Evolutionary conservation across 2,797 vertebrate genomes (phyloP).

Genomic region (Macroramphosus scolopax): DNA sequence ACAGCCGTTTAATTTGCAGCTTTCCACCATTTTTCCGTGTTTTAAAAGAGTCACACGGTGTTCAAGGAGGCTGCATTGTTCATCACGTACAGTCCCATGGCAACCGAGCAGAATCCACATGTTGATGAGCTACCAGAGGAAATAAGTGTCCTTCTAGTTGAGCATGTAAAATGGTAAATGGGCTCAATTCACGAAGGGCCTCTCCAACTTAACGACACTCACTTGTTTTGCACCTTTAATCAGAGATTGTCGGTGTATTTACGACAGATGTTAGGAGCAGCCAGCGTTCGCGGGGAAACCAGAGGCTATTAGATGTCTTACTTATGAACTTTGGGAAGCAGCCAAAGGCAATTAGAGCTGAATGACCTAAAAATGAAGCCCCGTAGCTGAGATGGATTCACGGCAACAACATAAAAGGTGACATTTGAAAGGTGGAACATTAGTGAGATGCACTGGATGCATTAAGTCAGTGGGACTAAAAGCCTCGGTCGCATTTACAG

Average conservation of each 20-base stretch:
- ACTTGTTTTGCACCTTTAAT: no score
- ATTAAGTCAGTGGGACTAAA: conserved; percentile 72
- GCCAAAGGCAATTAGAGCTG: conserved; percentile 46
- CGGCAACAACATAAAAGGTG: conserved; percentile 67
- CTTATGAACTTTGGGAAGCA: conserved; percentile 42
- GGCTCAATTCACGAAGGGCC: no score
- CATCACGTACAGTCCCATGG: neutral
- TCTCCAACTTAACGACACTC: no score
- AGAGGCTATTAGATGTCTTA: conserved; percentile 8
- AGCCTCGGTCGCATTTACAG: conserved; percentile 75
- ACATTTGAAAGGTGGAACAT: conserved; percentile 73
- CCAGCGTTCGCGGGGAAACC: no score
- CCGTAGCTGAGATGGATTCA: conserved; percentile 54
- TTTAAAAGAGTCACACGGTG: neutral
- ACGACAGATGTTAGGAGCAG: no score
- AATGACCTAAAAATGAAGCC: conserved; percentile 43
- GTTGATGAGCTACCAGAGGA: no score
- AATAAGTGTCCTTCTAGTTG: no score
- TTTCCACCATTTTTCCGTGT: no score
- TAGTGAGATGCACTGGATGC: conserved; percentile 67
- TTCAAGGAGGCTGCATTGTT: neutral
- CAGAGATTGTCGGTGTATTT: no score
- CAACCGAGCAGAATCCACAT: neutral
- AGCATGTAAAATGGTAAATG: no score
- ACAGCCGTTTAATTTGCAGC: no score